Conservation (phyloP, 2,888 invertebrate species). For the Gastrophysa polygoni region DNA sequence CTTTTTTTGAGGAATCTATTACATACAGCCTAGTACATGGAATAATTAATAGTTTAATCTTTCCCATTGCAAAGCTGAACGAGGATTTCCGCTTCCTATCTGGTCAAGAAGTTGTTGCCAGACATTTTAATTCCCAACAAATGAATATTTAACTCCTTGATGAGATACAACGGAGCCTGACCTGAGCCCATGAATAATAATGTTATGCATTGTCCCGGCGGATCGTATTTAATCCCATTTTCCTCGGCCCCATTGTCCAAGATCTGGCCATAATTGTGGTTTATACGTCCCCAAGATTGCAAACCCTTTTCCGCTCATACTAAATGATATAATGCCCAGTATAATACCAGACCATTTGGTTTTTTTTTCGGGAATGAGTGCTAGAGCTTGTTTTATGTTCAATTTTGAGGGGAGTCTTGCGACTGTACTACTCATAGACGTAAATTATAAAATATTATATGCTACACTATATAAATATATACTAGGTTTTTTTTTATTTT, state of each 20-base stretch:
- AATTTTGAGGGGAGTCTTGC: too few relatives aligned
- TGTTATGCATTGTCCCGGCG: background rate
- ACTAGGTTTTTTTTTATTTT: too few relatives aligned
- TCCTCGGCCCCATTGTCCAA: slow-evolving; percentile 24
- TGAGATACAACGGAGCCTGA: background rate
- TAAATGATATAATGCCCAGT: background rate
- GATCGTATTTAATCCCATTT: slow-evolving; percentile 18
- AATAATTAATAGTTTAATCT: too few relatives aligned
- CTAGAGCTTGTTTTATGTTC: too few relatives aligned
- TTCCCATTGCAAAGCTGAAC: background rate
- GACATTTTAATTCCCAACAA: background rate
- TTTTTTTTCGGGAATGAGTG: too few relatives aligned
- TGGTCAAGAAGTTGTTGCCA: background rate
- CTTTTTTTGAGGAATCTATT: too few relatives aligned
- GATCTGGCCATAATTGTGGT: slow-evolving; percentile 28
- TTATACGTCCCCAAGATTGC: slow-evolving; percentile 31
- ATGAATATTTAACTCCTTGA: background rate
- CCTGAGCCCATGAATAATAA: background rate
- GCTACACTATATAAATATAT: too few relatives aligned
- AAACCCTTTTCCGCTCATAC: background rate
- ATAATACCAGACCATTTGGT: too few relatives aligned
- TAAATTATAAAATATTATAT: too few relatives aligned
- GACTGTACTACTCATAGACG: too few relatives aligned
- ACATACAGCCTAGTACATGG: too few relatives aligned
- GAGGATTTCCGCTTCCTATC: background rate